Evolutionary conservation across 2,888 invertebrate species (phyloP), one percentile per base, ranked within the genome.

Genomic region (Heterodera filipjevi): DNA sequence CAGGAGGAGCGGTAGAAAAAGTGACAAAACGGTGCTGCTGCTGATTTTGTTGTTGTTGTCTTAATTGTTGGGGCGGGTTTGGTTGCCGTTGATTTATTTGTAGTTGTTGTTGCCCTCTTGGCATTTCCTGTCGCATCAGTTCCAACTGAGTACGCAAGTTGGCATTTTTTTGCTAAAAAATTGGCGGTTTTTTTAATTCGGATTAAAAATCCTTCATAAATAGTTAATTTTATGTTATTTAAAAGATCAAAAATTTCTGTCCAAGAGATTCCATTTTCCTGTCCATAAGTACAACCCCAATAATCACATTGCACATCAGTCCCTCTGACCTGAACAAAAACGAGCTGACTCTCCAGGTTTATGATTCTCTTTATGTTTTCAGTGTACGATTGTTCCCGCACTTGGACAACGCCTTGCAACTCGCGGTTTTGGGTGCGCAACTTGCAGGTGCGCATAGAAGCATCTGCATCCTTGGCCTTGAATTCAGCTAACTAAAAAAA

Each of bases 141-240:
- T 44, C 64, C 16, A 72, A 30, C 66, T 32, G 27, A 19, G 72
- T 72, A 2, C 77, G 72, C 71, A 77, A 44, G 35, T 46, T 71
- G 64, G 77, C 49, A 53, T 77, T 77, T 53, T 76, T 75, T 59
- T 72, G 53, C 77, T 77, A 16, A 27, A 75, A 77, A 44, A n/a
- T n/a, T n/a, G n/a, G n/a, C n/a, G n/a, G n/a, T n/a, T n/a, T n/a
- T n/a, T n/a, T n/a, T n/a, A n/a, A n/a, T n/a, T n/a, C n/a, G n/a
- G n/a, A n/a, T n/a, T n/a, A n/a, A n/a, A n/a, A n/a, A n/a, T n/a
- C n/a, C n/a, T n/a, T n/a, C n/a, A n/a, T n/a, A n/a, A n/a, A n/a
- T n/a, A n/a, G n/a, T n/a, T n/a, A n/a, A n/a, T n/a, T n/a, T n/a
- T n/a, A n/a, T n/a, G n/a, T n/a, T n/a, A n/a, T n/a, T n/a, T n/a